Conservation (phyloP, 1,140 invertebrate genomes). For the Drosophila aff. region DNA sequence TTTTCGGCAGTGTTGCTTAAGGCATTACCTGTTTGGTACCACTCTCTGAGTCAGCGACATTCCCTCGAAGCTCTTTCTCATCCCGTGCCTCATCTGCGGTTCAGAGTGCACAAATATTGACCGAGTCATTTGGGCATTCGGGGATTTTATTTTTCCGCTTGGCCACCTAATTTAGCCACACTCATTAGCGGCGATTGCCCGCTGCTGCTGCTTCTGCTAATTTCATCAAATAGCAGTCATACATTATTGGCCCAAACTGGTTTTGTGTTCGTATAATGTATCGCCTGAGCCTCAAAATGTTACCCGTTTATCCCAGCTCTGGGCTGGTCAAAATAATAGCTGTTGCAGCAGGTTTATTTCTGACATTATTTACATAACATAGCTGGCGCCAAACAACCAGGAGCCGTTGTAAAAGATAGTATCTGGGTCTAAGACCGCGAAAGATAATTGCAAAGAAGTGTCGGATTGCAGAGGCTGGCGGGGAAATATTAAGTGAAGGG, state of each 20-base stretch:
- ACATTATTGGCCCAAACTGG: conserved; percentile 22
- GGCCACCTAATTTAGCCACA: conserved; percentile 37
- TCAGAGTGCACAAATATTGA: conserved; percentile 73
- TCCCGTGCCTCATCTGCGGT: conserved; percentile 19
- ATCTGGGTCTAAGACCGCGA: conserved; percentile 10
- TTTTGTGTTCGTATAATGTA: conserved; percentile 10
- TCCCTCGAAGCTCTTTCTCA: conserved; percentile 9
- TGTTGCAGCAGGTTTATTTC: conserved; percentile 62
- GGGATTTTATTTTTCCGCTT: conserved; percentile 38
- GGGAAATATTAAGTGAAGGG: neutral
- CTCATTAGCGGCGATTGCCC: conserved; percentile 19
- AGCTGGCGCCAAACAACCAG: conserved; percentile 24
- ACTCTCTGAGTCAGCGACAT: conserved; percentile 58
- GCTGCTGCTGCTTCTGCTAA: conserved; percentile 6
- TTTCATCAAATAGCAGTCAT: conserved; percentile 32
- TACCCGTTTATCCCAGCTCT: conserved; percentile 44
- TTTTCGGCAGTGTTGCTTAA: conserved; percentile 13
- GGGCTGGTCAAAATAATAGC: conserved; percentile 45
- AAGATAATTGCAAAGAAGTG: conserved; percentile 1
- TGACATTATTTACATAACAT: conserved; percentile 48
- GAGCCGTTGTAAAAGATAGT: conserved; percentile 20
- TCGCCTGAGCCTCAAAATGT: neutral
- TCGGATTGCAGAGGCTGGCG: neutral
- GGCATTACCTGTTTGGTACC: conserved; percentile 50
- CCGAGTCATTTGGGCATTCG: conserved; percentile 52